Conservation (phyloP, 1,140 invertebrate genomes). For the Drosophila obscura region DNA sequence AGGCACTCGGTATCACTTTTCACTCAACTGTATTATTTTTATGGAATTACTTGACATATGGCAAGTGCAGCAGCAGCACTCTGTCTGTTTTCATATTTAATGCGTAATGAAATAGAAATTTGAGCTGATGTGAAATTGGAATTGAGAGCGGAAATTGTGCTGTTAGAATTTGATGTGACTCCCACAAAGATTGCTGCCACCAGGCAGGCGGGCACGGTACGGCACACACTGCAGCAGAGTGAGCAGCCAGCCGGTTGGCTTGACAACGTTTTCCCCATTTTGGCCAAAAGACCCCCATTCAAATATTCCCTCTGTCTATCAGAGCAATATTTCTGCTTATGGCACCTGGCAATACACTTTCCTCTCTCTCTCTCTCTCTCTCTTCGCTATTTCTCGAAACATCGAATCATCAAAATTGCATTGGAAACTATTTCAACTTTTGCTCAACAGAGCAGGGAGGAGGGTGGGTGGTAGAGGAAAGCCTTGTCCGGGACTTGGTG, state of each 20-base stretch:
- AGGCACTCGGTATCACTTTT: conserved; percentile 29
- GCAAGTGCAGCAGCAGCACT: background rate
- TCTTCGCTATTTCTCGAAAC: conserved; percentile 21
- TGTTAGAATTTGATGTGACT: conserved; percentile 31
- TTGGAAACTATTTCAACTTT: conserved; percentile 60
- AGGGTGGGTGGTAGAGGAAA: background rate
- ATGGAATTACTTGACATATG: conserved; percentile 1
- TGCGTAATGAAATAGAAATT: conserved; percentile 21
- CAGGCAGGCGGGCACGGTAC: conserved; percentile 11
- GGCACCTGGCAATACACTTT: conserved; percentile 10
- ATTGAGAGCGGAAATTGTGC: conserved; percentile 9
- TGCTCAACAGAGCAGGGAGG: conserved; percentile 1
- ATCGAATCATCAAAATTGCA: conserved; percentile 64
- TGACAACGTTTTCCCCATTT: conserved; percentile 33
- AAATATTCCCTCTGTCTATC: conserved; percentile 9
- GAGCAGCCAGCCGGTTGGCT: background rate
- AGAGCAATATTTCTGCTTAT: conserved; percentile 21
- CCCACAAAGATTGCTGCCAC: conserved; percentile 33
- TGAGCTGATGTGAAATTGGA: conserved; percentile 13
- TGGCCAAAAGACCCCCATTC: conserved; percentile 14
- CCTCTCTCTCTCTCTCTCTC: too few species aligned
- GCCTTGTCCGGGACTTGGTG: conserved; percentile 28
- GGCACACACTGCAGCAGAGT: too few species aligned
- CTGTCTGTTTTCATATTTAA: conserved; percentile 4
- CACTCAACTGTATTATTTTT: conserved; percentile 51